A percentile compares a stretch with the other conserved stretches of the same genome.
Conservation (phyloP, 1,140 invertebrate genomes). For the Macrosteles quadrilineatus region DNA sequence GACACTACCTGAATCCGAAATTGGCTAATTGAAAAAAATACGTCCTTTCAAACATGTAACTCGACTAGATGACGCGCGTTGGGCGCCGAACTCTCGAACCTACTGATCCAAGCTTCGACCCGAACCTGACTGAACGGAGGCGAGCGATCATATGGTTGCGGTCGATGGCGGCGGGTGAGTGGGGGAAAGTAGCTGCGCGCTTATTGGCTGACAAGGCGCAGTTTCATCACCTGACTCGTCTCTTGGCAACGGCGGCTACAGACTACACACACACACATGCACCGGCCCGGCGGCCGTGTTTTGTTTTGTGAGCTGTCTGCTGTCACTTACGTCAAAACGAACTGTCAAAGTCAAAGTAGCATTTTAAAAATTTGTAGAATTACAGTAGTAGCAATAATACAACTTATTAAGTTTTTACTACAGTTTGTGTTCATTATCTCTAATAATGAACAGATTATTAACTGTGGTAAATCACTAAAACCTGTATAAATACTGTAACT, state of each 20-base stretch:
- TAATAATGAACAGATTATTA: no score
- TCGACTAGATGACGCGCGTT: background rate
- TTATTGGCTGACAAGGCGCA: background rate
- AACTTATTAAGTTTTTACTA: no score
- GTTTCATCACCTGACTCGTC: conserved; percentile 9
- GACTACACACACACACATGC: no score
- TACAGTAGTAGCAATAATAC: no score
- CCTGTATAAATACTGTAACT: no score
- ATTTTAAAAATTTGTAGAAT: no score
- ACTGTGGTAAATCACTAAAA: no score
- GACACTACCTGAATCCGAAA: conserved; percentile 15
- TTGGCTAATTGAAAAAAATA: background rate
- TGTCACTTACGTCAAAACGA: no score
- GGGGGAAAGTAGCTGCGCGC: background rate
- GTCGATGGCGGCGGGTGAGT: background rate
- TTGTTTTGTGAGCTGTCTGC: no score
- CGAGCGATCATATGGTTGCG: background rate
- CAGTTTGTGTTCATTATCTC: no score
- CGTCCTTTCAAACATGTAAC: conserved; percentile 3
- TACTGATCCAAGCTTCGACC: conserved; percentile 13
- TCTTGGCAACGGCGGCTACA: background rate
- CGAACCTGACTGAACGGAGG: background rate
- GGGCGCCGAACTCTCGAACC: conserved; percentile 13
- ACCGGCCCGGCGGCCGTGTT: no score
- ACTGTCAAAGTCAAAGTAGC: no score